These are phyloP conservation scores for Papilio dardanus DNA, from an alignment of 1,140 invertebrate genomes.

Conservation along the genomic window DNA sequence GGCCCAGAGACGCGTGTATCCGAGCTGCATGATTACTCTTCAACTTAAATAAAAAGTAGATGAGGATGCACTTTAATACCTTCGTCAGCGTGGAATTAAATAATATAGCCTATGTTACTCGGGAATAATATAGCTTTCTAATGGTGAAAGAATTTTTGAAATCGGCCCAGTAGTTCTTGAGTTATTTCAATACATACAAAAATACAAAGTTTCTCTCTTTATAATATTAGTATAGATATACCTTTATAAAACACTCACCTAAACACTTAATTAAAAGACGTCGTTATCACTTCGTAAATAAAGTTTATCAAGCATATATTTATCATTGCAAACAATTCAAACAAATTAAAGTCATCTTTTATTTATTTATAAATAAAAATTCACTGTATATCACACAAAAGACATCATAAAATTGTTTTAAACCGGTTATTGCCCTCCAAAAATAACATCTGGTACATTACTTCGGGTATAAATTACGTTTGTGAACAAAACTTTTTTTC, in stretches of 20 bases:
- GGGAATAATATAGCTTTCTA: too few species aligned
- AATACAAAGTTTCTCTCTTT: too few species aligned
- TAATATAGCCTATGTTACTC: too few species aligned
- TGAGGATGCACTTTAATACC: neutral
- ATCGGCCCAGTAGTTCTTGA: too few species aligned
- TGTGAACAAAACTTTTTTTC: conserved; percentile 19
- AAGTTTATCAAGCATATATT: neutral
- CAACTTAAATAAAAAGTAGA: neutral
- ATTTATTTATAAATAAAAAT: neutral
- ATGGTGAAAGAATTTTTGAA: too few species aligned
- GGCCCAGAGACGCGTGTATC: neutral
- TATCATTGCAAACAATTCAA: conserved; percentile 16
- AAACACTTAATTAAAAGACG: conserved; percentile 14
- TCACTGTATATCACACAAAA: neutral
- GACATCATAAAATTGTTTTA: neutral
- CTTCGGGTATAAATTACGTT: neutral
- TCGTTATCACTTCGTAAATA: conserved; percentile 22
- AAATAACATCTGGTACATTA: neutral
- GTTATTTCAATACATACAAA: too few species aligned
- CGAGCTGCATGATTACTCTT: neutral
- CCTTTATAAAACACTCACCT: neutral
- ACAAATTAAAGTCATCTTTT: neutral
- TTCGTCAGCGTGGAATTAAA: too few species aligned
- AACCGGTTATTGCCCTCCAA: neutral
- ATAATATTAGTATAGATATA: neutral